A percentile compares a stretch with the other conserved stretches of the same genome.
These are phyloP conservation scores for Zaprionus inermis DNA, from an alignment of 1,140 invertebrate genomes.

Conservation along the genomic window DNA sequence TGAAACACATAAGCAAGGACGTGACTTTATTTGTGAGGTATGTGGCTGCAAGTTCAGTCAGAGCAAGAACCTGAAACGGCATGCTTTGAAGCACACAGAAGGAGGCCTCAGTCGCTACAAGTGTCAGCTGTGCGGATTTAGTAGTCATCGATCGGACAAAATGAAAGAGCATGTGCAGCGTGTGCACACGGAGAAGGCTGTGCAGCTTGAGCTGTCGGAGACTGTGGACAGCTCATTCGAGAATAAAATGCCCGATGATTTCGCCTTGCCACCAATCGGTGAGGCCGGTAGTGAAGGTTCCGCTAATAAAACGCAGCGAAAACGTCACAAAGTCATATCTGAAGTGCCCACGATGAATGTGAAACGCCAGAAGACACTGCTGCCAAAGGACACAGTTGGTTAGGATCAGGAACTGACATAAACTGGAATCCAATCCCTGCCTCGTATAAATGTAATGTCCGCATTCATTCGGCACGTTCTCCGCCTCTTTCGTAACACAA, in stretches of 20 bases:
- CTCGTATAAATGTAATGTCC: background rate
- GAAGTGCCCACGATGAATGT: constrained; percentile 12
- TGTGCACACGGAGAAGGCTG: constrained; percentile 82
- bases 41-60: constrained; percentile 85
- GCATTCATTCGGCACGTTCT: background rate
- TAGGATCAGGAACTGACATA: background rate
- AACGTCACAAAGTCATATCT: background rate
- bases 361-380: constrained; percentile 55
- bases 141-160: constrained; percentile 86
- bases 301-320: constrained; percentile 8
- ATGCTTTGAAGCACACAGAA: constrained; percentile 84
- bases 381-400: constrained; percentile 50
- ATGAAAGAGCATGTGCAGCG: constrained; percentile 85
- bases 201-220: constrained; percentile 81
- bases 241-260: constrained; percentile 69
- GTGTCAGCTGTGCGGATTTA: constrained; percentile 85
- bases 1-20: constrained; percentile 86
- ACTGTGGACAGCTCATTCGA: constrained; percentile 76
- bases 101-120: constrained; percentile 71
- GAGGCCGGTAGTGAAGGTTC: background rate
- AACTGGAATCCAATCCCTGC: background rate
- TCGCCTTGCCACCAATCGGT: constrained; percentile 56
- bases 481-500: background rate
- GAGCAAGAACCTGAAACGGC: constrained; percentile 85
- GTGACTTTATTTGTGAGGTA: constrained; percentile 85